phyloP scores from a whole-genome alignment of 2,113 vertebrate genomes.

The Periophthalmodon schlosseri region DNA sequence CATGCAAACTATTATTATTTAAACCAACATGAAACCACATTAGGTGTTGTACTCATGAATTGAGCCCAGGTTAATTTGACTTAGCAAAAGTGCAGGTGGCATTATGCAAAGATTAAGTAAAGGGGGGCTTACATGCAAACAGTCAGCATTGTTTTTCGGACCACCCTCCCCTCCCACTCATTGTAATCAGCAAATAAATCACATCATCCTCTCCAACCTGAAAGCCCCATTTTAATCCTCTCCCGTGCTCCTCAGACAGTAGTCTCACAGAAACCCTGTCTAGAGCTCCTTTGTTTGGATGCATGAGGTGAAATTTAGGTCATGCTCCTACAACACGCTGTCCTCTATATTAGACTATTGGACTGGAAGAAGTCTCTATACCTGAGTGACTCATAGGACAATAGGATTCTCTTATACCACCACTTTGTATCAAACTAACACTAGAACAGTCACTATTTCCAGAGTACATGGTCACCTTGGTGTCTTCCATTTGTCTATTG shows the following conservation, averaged over 20 bases:
- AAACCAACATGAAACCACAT: conserved; percentile 14
- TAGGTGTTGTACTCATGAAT: conserved; percentile 11
- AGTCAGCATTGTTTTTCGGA: conserved; percentile 71
- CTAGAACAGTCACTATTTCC: not conserved
- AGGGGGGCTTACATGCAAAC: conserved; percentile 63
- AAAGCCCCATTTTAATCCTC: conserved; percentile 58
- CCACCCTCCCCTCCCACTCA: conserved; percentile 27
- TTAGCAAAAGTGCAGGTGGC: conserved; percentile 62
- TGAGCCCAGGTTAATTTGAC: conserved; percentile 34
- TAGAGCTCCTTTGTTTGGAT: conserved; percentile 71
- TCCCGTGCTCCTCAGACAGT: conserved; percentile 56
- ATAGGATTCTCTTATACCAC: not conserved
- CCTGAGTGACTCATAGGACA: not conserved
- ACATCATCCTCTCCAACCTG: conserved; percentile 73
- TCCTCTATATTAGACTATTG: conserved; percentile 24
- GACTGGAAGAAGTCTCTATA: conserved; percentile 8
- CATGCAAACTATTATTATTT: conserved; percentile 4
- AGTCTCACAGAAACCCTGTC: conserved; percentile 56
- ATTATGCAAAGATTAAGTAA: conserved; percentile 38
- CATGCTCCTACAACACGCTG: conserved; percentile 45
- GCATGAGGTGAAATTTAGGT: conserved; percentile 70
- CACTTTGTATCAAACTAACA: not conserved
- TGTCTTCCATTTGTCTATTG: conserved; percentile 9
- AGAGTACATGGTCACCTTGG: not conserved
- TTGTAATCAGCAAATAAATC: conserved; percentile 75